Evolutionary conservation across 2,113 vertebrate genomes (phyloP), one percentile per base, ranked within the genome.

Genomic region (Tachuris rubrigastra): DNA sequence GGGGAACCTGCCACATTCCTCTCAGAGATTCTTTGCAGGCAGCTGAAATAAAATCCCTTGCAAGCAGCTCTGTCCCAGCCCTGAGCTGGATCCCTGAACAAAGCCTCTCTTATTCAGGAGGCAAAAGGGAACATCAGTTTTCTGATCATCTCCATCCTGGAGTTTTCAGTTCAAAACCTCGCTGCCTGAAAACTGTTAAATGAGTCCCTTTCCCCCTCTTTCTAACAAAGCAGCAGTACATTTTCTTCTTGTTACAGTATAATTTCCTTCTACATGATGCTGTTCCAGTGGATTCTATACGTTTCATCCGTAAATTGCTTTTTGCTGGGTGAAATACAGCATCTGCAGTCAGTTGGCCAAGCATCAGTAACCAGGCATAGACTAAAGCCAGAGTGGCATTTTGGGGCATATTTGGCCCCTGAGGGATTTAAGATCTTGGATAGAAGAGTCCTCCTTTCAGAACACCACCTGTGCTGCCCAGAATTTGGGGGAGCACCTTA

Each of bases 1-100:
- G 89, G 85, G 84, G 95, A 89, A 79, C 94, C 78, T 69, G 10
- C 67, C 63, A 28, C 95, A 93, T 96, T 96, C 87, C 91, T 96
- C 90, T 87, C 94, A 93, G 91, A 82, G 74, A 59, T 94, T 23
- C 50, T 33, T 17, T 77, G 74, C 93, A 87, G 87, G 90, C 73
- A 77, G 55, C 46, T 71, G 91, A 91, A 97, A 96, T 58, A 24
- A 80, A 89, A 94, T 39, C 87, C 50, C 74, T 39, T 15, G 24
- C 33, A 9, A 44, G 62, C 3, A 0, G 37, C 66, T 52, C 53
- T 69, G 83, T 59, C 66, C 12, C 69, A 50, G 39, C 56, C 60
- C 83, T 53, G 68, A 74, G 35, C 69, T 52, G 66, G 24, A 21
- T 41, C 69, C 53, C 72, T 10, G 82, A 94, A 97, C 96, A 97